Evolutionary conservation across 2,888 invertebrate species (phyloP).

Genomic region (Trisateles emortualis): DNA sequence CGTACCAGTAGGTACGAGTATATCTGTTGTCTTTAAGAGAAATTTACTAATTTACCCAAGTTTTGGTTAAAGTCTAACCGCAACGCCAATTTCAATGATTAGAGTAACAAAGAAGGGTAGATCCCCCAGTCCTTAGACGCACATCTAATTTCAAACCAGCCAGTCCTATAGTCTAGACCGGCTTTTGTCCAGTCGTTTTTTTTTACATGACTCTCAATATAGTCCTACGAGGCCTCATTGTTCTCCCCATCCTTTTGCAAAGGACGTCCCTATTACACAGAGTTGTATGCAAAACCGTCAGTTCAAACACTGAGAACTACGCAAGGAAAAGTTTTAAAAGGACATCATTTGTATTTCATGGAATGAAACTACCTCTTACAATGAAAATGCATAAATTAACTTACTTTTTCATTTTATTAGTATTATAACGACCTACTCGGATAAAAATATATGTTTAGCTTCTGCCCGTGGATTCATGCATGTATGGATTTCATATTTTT

Average conservation of each 20-base stretch:
- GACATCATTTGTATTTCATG: constrained; percentile 1
- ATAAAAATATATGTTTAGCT: too few species aligned
- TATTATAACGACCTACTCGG: too few species aligned
- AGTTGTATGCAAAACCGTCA: constrained; percentile 41
- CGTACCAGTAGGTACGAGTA: too few species aligned
- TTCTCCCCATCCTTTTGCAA: constrained; percentile 63
- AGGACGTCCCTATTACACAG: constrained; percentile 47
- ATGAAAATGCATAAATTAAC: neutral
- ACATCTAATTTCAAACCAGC: constrained; percentile 67
- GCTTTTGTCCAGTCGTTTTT: constrained; percentile 64
- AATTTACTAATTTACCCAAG: too few species aligned
- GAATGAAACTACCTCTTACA: neutral
- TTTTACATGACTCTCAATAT: constrained; percentile 70
- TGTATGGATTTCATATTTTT: too few species aligned
- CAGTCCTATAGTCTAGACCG: constrained; percentile 62
- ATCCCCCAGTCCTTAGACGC: constrained; percentile 26
- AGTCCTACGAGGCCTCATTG: constrained; percentile 69
- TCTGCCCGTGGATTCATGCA: too few species aligned
- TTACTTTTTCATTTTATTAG: neutral
- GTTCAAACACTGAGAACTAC: constrained; percentile 34
- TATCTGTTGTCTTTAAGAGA: too few species aligned
- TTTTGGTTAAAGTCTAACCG: neutral
- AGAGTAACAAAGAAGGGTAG: constrained; percentile 28
- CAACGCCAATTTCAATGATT: constrained; percentile 29
- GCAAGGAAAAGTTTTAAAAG: constrained; percentile 18